A percentile compares a stretch with the other conserved stretches of the same genome.
Evolutionary conservation across 2,888 invertebrate species (phyloP).

Genomic region (Scaptomyza parva): DNA sequence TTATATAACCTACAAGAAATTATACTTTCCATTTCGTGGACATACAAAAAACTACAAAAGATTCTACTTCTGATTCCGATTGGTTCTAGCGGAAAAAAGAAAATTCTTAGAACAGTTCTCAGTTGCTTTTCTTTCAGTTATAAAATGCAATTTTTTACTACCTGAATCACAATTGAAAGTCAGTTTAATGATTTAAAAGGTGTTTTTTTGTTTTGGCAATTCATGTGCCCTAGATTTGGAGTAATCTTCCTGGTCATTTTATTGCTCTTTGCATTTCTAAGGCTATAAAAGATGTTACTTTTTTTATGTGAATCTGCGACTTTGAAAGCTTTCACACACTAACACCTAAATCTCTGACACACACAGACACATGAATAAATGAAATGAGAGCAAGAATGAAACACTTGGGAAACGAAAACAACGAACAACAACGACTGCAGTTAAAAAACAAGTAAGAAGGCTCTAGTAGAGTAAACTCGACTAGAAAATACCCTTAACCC

Average conservation of each 20-base stretch:
- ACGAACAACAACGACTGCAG: not conserved
- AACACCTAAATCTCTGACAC: not conserved
- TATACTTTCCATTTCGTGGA: no score
- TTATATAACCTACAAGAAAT: no score
- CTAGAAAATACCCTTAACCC: no score
- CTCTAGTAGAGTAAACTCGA: no score
- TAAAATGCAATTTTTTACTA: no score
- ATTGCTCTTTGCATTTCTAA: not conserved
- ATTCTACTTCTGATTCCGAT: no score
- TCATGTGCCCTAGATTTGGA: not conserved
- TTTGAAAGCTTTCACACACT: not conserved
- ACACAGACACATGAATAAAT: constrained; percentile 1
- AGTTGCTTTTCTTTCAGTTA: no score
- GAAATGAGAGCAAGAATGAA: constrained; percentile 1
- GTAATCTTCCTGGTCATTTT: not conserved
- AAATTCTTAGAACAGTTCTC: no score
- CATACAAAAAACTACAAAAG: no score
- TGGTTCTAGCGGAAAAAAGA: no score
- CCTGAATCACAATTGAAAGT: not conserved
- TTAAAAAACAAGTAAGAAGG: no score
- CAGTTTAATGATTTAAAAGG: not conserved
- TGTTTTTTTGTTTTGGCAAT: not conserved
- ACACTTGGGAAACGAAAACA: constrained; percentile 33
- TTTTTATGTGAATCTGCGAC: not conserved
- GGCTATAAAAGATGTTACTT: not conserved